Evolutionary conservation across 2,888 invertebrate species (phyloP).

Genomic region (Pheosia tremula): DNA sequence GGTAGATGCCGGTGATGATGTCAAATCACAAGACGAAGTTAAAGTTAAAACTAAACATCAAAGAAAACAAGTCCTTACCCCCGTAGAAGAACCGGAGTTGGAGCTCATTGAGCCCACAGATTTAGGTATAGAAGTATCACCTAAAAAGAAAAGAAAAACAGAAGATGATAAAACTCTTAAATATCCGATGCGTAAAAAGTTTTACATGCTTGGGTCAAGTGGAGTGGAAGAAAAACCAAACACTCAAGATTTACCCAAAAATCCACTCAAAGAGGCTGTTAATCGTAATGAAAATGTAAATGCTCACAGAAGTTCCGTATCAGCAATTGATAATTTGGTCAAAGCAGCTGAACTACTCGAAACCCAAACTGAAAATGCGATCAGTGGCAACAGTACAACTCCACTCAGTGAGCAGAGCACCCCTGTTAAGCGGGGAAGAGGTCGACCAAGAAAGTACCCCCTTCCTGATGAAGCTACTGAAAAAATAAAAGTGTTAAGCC

Average conservation of each 20-base stretch:
- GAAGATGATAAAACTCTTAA: slow-evolving; percentile 63
- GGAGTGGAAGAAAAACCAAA: slow-evolving; percentile 44
- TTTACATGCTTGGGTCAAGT: slow-evolving; percentile 63
- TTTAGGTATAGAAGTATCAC: slow-evolving; percentile 63
- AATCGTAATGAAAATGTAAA: slow-evolving; percentile 46
- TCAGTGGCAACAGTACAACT: slow-evolving; percentile 36
- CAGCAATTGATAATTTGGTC: slow-evolving; percentile 76
- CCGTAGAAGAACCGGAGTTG: slow-evolving; percentile 73
- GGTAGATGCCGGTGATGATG: slow-evolving; percentile 54
- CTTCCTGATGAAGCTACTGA: slow-evolving; percentile 55
- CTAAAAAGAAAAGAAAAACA: slow-evolving; percentile 69
- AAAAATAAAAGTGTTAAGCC: slow-evolving; percentile 54
- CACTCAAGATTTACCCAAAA: slow-evolving; percentile 41
- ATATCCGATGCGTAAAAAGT: slow-evolving; percentile 69
- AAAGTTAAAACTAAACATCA: slow-evolving; percentile 75
- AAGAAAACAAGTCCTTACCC: slow-evolving; percentile 78
- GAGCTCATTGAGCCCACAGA: slow-evolving; percentile 76
- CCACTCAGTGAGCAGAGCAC: slow-evolving; percentile 53
- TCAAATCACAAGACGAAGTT: slow-evolving; percentile 57
- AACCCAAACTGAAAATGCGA: slow-evolving; percentile 63
- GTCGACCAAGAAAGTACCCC: slow-evolving; percentile 77
- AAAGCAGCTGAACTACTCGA: slow-evolving; percentile 78
- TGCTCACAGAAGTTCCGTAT: slow-evolving; percentile 57
- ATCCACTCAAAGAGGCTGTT: slow-evolving; percentile 43
- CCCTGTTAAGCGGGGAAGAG: slow-evolving; percentile 73